Conservation (phyloP, 2,113 vertebrate genomes). For the Prietella phreatophila region DNA sequence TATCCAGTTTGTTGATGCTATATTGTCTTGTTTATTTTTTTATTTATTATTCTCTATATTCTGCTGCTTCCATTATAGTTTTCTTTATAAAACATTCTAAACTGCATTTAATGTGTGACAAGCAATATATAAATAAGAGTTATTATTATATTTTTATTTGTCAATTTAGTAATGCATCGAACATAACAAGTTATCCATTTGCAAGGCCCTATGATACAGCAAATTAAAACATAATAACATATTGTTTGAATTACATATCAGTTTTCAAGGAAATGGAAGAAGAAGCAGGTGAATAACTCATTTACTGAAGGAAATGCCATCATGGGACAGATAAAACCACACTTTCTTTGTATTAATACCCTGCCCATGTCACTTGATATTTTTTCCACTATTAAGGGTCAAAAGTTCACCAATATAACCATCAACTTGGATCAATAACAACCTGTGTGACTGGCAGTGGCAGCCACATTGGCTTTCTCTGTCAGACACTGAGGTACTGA, state of each 20-base stretch:
- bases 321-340: background rate
- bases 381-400: conserved; percentile 36
- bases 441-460: conserved; percentile 17
- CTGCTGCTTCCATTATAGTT: background rate
- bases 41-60: background rate
- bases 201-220: background rate
- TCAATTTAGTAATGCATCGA: background rate
- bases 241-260: background rate
- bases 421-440: conserved; percentile 33
- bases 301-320: background rate
- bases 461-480: conserved; percentile 4
- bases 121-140: background rate
- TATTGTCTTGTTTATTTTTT: background rate
- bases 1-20: background rate
- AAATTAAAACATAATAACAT: background rate
- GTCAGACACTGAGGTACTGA: conserved; percentile 6
- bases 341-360: conserved; percentile 4
- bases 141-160: background rate
- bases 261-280: background rate
- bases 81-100: background rate
- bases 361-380: conserved; percentile 4
- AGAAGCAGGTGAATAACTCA: background rate
- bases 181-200: background rate
- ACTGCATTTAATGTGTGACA: background rate
- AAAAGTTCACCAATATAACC: conserved; percentile 36